These are phyloP conservation scores for Trissolcus basalis DNA, from an alignment of 1,140 invertebrate genomes.

Conservation along the genomic window DNA sequence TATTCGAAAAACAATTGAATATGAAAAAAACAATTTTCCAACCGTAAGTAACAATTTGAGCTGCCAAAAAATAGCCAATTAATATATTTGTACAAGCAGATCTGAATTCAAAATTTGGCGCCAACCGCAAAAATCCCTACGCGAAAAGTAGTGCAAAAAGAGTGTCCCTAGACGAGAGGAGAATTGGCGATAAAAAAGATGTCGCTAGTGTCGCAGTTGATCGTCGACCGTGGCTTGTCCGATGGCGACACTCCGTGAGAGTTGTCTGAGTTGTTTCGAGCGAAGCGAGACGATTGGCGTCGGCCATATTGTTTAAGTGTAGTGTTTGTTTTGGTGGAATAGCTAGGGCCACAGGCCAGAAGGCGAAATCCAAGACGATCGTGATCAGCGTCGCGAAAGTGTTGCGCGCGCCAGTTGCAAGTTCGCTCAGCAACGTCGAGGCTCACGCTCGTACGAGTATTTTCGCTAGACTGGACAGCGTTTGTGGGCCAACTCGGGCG, in stretches of 20 bases:
- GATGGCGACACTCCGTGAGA: constrained; percentile 28
- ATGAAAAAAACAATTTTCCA: too few relatives aligned
- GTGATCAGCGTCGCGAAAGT: background rate
- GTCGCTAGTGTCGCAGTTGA: constrained; percentile 1
- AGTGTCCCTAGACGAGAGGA: too few relatives aligned
- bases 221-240: background rate
- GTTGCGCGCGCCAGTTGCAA: background rate
- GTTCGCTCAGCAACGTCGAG: background rate
- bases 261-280: constrained; percentile 5
- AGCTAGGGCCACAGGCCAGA: background rate
- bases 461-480: constrained; percentile 6
- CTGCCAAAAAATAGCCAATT: too few relatives aligned
- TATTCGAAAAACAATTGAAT: too few relatives aligned
- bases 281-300: background rate
- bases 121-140: too few relatives aligned
- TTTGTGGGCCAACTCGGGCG: constrained; percentile 14
- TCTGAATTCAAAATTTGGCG: too few relatives aligned
- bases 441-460: constrained; percentile 10
- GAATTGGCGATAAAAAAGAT: constrained; percentile 3
- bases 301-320: constrained; percentile 68
- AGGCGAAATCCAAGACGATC: too few relatives aligned
- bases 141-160: too few relatives aligned
- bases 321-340: constrained; percentile 68
- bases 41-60: too few relatives aligned
- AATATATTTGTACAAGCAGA: too few relatives aligned